Conservation (phyloP, 2,113 vertebrate species). For the Leptocoma aspasia region DNA sequence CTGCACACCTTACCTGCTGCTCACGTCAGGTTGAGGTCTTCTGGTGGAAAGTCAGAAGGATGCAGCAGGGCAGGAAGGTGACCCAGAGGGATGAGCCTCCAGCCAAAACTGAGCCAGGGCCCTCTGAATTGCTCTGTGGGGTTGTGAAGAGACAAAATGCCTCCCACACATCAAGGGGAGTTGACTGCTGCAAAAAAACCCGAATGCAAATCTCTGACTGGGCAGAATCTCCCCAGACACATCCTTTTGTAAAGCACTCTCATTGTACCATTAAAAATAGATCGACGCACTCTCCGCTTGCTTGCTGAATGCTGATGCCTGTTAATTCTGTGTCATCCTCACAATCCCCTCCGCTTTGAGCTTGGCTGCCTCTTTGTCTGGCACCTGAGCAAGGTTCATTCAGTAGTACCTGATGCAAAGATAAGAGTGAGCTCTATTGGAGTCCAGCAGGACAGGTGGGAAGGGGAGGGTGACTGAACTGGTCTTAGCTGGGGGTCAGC, state of each 20-base stretch:
- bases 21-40: background rate
- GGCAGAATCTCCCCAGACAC: constrained; percentile 55
- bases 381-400: constrained; percentile 59
- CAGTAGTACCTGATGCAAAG: background rate
- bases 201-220: constrained; percentile 43
- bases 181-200: constrained; percentile 18
- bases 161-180: background rate
- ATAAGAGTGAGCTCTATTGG: background rate
- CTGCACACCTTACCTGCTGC: background rate
- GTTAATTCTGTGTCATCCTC: constrained; percentile 37
- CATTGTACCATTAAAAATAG: constrained; percentile 62
- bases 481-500: background rate
- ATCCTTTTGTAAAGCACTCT: constrained; percentile 47
- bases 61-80: background rate
- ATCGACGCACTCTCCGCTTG: background rate
- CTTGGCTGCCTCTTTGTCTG: constrained; percentile 49
- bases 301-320: constrained; percentile 41
- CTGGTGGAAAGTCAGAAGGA: background rate
- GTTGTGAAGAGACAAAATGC: background rate
- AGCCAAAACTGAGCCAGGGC: background rate
- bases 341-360: constrained; percentile 28
- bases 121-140: background rate
- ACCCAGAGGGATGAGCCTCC: background rate
- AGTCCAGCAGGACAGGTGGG: background rate
- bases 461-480: background rate